These are phyloP conservation scores for Corythornis vintsioides DNA, from an alignment of 2,113 vertebrate species.

Conservation along the genomic window DNA sequence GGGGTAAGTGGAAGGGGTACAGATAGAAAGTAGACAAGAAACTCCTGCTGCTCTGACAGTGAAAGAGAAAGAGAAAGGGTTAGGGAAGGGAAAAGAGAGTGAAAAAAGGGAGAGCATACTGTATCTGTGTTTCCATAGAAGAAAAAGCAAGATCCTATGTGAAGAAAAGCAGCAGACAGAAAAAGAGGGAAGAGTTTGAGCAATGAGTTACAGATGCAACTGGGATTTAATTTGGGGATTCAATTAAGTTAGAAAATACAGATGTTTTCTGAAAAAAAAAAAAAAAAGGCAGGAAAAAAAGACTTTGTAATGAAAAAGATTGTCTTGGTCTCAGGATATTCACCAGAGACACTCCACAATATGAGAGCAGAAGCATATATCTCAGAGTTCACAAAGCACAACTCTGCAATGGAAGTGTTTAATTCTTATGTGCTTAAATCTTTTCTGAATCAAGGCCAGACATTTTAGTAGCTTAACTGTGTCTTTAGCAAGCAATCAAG, in stretches of 20 bases:
- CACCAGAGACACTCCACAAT: background rate
- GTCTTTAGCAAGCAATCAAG: background rate
- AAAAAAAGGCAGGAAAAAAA: background rate
- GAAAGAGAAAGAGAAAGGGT: background rate
- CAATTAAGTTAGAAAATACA: constrained; percentile 37
- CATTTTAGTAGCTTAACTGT: background rate
- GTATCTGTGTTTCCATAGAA: background rate
- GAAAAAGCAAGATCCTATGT: background rate
- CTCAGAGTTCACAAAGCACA: background rate
- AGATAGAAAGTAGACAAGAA: constrained; percentile 34
- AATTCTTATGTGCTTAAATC: constrained; percentile 25
- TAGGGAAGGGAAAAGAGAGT: background rate
- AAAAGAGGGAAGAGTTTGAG: background rate
- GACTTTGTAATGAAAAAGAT: background rate
- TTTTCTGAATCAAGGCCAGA: constrained; percentile 15
- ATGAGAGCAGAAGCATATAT: constrained; percentile 30
- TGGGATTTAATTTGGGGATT: constrained; percentile 45
- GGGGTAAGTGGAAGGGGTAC: constrained; percentile 45
- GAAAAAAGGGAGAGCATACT: background rate
- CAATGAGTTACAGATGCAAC: constrained; percentile 4
- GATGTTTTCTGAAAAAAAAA: constrained; percentile 37
- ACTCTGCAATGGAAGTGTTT: constrained; percentile 25
- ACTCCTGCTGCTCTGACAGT: constrained; percentile 32
- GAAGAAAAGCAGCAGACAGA: constrained; percentile 1
- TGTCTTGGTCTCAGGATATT: background rate